These are phyloP conservation scores for Hemicordylus capensis DNA, from an alignment of 2,113 vertebrate species.

Conservation along the genomic window DNA sequence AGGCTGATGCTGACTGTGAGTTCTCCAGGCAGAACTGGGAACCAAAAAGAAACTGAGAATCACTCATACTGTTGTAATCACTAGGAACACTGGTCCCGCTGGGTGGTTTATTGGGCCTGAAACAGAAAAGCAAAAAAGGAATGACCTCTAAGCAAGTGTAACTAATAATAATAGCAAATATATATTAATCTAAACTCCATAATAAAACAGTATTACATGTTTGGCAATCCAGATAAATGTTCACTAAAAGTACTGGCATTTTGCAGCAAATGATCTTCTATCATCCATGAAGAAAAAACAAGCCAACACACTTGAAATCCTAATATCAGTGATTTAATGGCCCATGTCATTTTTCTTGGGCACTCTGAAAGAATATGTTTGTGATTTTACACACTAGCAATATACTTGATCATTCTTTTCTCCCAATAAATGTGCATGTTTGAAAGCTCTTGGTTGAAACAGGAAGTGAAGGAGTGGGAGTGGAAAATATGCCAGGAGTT, in stretches of 20 bases:
- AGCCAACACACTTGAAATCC: background rate
- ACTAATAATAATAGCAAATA: background rate
- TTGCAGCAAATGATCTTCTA: background rate
- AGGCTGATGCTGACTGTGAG: conserved; percentile 74
- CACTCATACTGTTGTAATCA: conserved; percentile 82
- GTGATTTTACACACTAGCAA: background rate
- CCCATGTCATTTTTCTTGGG: background rate
- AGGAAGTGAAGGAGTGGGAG: background rate
- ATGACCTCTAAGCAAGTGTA: conserved; percentile 7
- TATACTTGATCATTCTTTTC: background rate
- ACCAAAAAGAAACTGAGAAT: conserved; percentile 89
- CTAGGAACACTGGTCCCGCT: conserved; percentile 69
- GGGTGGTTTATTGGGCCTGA: conserved; percentile 69
- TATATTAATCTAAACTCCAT: background rate
- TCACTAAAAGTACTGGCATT: background rate
- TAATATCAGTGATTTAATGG: background rate
- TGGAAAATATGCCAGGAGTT: background rate
- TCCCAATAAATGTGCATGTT: background rate
- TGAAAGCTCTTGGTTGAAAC: background rate
- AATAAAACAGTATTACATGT: background rate
- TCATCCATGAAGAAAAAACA: background rate
- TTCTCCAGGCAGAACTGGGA: conserved; percentile 90
- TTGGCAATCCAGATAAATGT: background rate
- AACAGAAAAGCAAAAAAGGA: conserved; percentile 31
- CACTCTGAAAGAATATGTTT: no score